These are phyloP conservation scores for Epizoanthus rinbou DNA, from an alignment of 92 coral and sea anemone genomes.

Conservation along the genomic window DNA sequence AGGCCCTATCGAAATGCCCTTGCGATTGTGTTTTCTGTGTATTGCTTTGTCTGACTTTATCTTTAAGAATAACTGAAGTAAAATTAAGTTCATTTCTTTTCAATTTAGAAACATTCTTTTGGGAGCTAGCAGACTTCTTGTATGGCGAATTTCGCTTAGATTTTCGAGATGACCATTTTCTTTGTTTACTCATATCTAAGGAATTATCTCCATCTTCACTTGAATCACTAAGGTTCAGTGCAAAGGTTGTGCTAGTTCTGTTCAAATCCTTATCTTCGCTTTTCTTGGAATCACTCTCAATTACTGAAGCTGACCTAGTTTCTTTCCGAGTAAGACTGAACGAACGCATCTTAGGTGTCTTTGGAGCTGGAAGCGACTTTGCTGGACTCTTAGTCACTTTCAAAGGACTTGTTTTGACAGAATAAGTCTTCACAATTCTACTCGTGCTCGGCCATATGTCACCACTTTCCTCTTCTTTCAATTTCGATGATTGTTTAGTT, in stretches of 20 bases:
- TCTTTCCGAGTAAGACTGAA: background rate
- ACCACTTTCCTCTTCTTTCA: background rate
- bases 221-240: slow-evolving; percentile 7
- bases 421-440: slow-evolving; percentile 4
- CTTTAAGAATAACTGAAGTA: slow-evolving; percentile 33
- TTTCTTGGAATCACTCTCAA: background rate
- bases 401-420: background rate
- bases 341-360: background rate
- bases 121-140: background rate
- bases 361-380: background rate
- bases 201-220: background rate
- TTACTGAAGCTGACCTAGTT: background rate
- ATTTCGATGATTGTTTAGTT: background rate
- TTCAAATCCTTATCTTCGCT: background rate
- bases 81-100: background rate
- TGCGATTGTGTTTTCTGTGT: background rate
- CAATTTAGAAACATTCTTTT: background rate
- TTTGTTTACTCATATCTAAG: background rate
- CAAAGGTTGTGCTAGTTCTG: background rate
- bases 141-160: background rate
- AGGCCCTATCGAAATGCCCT: background rate
- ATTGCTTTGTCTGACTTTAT: slow-evolving; percentile 27
- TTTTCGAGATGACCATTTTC: background rate
- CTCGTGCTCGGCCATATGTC: background rate
- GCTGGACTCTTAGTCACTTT: background rate